Base-by-base conservation (phyloP, 1,140 invertebrate genomes). In the Phthorimaea operculella region DNA sequence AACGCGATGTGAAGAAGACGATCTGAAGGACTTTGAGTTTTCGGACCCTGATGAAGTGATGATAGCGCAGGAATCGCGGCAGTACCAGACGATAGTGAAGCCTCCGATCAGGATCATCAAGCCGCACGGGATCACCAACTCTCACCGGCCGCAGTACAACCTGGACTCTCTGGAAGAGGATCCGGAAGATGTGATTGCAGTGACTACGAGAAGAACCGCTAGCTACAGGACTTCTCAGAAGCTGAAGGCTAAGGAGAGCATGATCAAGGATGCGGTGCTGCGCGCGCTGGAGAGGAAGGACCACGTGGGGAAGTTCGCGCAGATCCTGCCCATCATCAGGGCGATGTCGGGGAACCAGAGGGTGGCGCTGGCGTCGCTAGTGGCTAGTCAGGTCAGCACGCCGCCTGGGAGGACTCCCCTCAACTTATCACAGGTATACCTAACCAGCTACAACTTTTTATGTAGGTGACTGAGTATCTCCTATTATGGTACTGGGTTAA, bases 281-380 rank as follows among this genome's bases (percentile, higher is more conserved):
- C 68, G 71, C 33, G 82, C 87, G 0, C 59, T 88, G 71, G 80
- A 87, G 58, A 76, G 76, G 52, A 86, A 83, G 42, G 86, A 87
- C 15, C 79, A 86, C 10, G 80, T 80, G 52, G 76, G 76, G 36
- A 88, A 87, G 63, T 88, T 89, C 52, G 83, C 83, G 7, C 85
- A 90, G 70, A 87, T 90, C 8, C 75, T 91, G 66, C 90, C 90
- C n/a, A 90, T 90, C 45, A 76, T 90, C 39, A 86, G 90, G 50
- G 86, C 85, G 6, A 87, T 91, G 81, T 88, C 89, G 1, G 85
- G 86, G 0, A 81, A 87, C 11, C 90, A 90, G 67, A 76, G 89
- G 21, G 74, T 90, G 28, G 87, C 88, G 0, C 66, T 90, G 8
- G 88, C 90, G 0, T 88, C 88, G 0, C 58, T 92, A 44, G 89